phyloP scores from a whole-genome alignment of 2,797 vertebrate genomes.

The Scleropages formosus region DNA sequence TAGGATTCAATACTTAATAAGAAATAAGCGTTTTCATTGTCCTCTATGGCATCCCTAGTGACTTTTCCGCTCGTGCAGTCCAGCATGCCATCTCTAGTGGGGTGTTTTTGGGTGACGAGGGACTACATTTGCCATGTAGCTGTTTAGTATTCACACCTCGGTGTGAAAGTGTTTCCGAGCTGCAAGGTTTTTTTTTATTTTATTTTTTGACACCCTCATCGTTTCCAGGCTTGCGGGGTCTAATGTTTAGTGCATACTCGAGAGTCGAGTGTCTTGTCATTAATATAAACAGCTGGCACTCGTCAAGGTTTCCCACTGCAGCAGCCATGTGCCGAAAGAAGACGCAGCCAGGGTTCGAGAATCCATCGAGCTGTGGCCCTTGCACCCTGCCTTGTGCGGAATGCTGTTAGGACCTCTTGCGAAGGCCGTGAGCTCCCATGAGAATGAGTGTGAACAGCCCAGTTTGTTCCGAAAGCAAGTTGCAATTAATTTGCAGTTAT shows the following conservation, averaged over 20 bases:
- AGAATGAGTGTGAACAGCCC: constrained; percentile 28
- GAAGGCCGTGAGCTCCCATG: constrained; percentile 15
- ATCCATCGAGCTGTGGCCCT: background rate
- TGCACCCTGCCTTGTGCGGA: background rate
- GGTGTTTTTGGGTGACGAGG: background rate
- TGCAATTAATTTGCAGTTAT: no score
- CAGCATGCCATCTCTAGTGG: no score
- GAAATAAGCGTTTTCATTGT: no score
- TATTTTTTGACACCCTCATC: constrained; percentile 66
- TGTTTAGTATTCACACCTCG: constrained; percentile 64
- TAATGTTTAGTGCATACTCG: constrained; percentile 66
- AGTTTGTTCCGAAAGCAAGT: background rate
- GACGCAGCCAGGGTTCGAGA: constrained; percentile 44
- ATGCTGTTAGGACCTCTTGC: constrained; percentile 33
- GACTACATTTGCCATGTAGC: constrained; percentile 39
- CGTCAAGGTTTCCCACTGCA: constrained; percentile 54
- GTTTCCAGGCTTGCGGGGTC: constrained; percentile 58
- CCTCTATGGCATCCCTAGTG: no score
- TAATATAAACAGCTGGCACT: constrained; percentile 65
- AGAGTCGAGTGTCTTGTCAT: constrained; percentile 62
- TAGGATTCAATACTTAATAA: no score
- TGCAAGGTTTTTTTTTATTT: constrained; percentile 60
- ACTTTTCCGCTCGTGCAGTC: no score
- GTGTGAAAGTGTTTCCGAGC: constrained; percentile 66
- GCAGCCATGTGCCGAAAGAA: constrained; percentile 50